Percentiles rank a stretch among this genome's conserved stretches.
These are phyloP conservation scores for Caenorhabditis briggsae DNA, from an alignment of 1,140 invertebrate species.

Conservation along the genomic window DNA sequence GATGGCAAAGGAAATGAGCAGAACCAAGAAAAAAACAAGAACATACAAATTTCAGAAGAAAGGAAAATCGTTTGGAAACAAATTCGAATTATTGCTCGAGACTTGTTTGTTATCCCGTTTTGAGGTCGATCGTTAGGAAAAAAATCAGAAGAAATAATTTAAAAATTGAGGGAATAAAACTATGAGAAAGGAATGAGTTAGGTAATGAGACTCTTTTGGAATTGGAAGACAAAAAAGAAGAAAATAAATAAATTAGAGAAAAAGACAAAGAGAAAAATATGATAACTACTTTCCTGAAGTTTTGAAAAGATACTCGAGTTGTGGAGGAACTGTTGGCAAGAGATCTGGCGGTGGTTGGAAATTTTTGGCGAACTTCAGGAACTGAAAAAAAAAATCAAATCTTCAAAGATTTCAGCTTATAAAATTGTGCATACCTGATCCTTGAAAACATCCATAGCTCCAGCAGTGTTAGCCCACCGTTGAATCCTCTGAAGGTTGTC, in stretches of 20 bases:
- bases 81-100: background rate
- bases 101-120: conserved; percentile 34
- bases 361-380: conserved; percentile 76
- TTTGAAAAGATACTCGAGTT: conserved; percentile 76
- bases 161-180: conserved; percentile 16
- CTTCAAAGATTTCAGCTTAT: background rate
- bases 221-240: background rate
- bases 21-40: conserved; percentile 10
- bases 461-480: conserved; percentile 77
- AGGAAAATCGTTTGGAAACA: too few relatives aligned
- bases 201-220: conserved; percentile 45
- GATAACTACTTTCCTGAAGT: conserved; percentile 35
- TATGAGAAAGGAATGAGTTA: conserved; percentile 49
- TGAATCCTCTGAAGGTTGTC: conserved; percentile 77
- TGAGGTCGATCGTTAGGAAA: conserved; percentile 40
- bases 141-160: background rate
- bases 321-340: conserved; percentile 75
- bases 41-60: background rate
- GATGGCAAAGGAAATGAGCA: conserved; percentile 39
- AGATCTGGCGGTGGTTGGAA: conserved; percentile 75
- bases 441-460: conserved; percentile 76
- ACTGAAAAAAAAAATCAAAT: conserved; percentile 69
- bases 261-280: background rate
- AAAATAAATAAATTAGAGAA: conserved; percentile 40
- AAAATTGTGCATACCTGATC: conserved; percentile 71